Base-by-base conservation (phyloP, 2,888 invertebrate genomes). In the Penaeus monodon region DNA sequence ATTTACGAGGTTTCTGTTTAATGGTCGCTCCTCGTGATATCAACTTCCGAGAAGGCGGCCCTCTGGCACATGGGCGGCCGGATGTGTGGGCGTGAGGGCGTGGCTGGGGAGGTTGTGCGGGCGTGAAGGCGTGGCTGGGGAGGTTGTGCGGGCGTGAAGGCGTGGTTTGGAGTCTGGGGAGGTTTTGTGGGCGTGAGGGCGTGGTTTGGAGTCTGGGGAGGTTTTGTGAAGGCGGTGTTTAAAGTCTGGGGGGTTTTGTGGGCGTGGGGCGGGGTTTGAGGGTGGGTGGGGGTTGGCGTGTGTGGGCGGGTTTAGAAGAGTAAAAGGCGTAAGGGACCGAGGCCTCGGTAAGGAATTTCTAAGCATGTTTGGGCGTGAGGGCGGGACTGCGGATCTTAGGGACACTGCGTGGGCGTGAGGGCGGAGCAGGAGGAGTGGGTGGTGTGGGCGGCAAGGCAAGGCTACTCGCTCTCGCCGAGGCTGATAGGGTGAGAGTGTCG, bases 1-100 rank as follows among this genome's bases (percentile, higher is more conserved):
- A 85, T 85, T 85, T 85, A 85, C 74, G 85, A 57, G 63, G 70
- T 29, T n/a, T 24, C 33, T 85, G 85, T 85, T 85, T 85, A 80
- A 85, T 80, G 73, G 73, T 20, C 22, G 68, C 63, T 57, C 65
- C 80, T 80, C 79, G 22, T 80, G 80, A 85, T 85, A 85, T 85
- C 85, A 80, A 10, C 57, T 85, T 80, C 85, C 68, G 8, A 65
- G 84, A 84, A 84, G 66, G 20, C 77, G 20, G 49, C 49, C 77
- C 57, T 63, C 77, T 29, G 14, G 14, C 77, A 49, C n/a, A n/a
- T 57, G 27, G 49, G 57, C 22, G 73, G 33, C 38, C 44, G 76
- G 22, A 49, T 38, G 84, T 20, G 84, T 49, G 80, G 64, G 64
- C 29, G 10, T 49, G 79, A 22, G 57, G n/a, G 77, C 49, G 57